phyloP scores from a whole-genome alignment of 92 coral and sea anemone species.

The Palythoa grandiflora region DNA sequence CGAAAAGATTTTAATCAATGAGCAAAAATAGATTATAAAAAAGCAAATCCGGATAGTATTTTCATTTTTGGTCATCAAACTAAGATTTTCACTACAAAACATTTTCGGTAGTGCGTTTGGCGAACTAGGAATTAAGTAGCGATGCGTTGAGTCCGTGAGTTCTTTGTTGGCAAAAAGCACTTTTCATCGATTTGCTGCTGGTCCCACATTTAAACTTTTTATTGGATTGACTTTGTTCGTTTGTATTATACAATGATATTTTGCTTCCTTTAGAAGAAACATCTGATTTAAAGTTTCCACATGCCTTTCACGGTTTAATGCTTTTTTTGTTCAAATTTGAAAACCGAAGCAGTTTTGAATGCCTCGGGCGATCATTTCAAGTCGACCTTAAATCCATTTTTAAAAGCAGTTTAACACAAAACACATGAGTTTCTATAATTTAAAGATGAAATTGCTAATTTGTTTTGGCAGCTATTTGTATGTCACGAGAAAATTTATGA shows the following conservation, averaged over 20 bases:
- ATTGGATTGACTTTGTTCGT: background rate
- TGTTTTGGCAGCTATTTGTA: background rate
- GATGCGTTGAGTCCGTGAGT: background rate
- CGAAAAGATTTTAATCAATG: background rate
- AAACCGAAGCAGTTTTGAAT: background rate
- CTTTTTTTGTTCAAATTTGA: background rate
- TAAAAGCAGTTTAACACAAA: slow-evolving; percentile 3
- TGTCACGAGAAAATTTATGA: slow-evolving; percentile 18
- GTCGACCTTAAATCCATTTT: background rate
- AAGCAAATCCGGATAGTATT: background rate
- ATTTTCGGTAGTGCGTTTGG: background rate
- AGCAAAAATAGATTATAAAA: background rate
- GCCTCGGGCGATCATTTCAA: slow-evolving; percentile 33
- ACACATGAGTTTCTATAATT: background rate
- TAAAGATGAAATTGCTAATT: slow-evolving; percentile 31
- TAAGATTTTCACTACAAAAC: background rate
- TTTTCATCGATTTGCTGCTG: background rate
- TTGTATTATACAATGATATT: background rate
- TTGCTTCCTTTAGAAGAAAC: background rate
- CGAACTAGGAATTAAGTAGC: background rate
- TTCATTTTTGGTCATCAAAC: background rate
- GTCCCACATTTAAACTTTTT: background rate
- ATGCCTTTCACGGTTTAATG: background rate
- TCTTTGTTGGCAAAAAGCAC: background rate
- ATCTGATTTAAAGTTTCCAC: background rate